phyloP scores from a whole-genome alignment of 2,888 invertebrate species.

The Hybos culiciformis region DNA sequence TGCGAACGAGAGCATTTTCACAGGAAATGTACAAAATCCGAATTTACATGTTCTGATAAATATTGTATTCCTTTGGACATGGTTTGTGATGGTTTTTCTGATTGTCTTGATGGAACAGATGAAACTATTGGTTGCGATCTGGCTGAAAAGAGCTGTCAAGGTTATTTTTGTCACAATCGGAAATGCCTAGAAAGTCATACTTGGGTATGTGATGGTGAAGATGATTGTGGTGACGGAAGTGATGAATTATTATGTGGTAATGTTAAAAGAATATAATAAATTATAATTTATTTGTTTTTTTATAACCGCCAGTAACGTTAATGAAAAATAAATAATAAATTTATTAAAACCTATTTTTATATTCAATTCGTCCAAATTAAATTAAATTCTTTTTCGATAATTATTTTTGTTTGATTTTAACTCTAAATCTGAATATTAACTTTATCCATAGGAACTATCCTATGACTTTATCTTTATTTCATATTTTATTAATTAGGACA shows the following conservation, averaged over 20 bases:
- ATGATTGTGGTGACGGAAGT: slow-evolving; percentile 44
- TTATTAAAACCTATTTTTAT: not conserved
- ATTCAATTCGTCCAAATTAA: not conserved
- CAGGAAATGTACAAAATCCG: slow-evolving; percentile 22
- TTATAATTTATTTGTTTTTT: slow-evolving; percentile 15
- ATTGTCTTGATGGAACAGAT: slow-evolving; percentile 63
- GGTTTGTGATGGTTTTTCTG: slow-evolving; percentile 55
- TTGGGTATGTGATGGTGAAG: slow-evolving; percentile 42
- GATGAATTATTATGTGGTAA: slow-evolving; percentile 43
- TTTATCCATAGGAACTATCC: too few species aligned
- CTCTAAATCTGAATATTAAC: too few species aligned
- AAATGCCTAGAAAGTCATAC: slow-evolving; percentile 38
- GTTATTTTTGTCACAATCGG: slow-evolving; percentile 46
- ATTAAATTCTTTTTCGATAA: not conserved
- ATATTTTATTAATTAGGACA: too few species aligned
- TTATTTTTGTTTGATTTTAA: too few species aligned
- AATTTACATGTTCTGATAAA: slow-evolving; percentile 28
- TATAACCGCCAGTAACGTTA: not conserved
- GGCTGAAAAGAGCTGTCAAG: slow-evolving; percentile 39
- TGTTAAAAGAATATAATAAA: too few species aligned
- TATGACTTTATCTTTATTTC: too few species aligned
- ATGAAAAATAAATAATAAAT: not conserved
- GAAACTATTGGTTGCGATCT: slow-evolving; percentile 39
- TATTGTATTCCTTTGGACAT: slow-evolving; percentile 51
- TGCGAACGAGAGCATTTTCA: slow-evolving; percentile 8